Percentiles rank a stretch among this genome's conserved stretches.
Conservation (phyloP, 2,888 invertebrate species). For the Gymnoscelis rufifasciata region DNA sequence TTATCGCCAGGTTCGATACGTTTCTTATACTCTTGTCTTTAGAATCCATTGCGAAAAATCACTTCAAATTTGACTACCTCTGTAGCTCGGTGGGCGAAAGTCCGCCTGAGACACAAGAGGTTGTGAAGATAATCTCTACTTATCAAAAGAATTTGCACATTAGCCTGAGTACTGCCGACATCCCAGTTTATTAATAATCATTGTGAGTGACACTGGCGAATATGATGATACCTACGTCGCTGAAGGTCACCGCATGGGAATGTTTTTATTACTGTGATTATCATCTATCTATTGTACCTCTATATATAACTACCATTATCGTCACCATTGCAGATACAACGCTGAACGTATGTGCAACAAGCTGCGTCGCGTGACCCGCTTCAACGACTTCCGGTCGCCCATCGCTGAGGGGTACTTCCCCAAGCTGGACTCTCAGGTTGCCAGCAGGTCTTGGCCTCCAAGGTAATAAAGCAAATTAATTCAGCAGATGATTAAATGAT, state of each 20-base stretch:
- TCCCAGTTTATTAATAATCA: not conserved
- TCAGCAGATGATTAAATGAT: too few species aligned
- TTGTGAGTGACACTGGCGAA: conserved; percentile 5
- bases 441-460: conserved; percentile 87
- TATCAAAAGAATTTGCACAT: conserved; percentile 3
- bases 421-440: conserved; percentile 87
- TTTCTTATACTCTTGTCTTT: not conserved
- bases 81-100: too few species aligned
- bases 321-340: conserved; percentile 81
- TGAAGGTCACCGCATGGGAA: conserved; percentile 18
- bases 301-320: too few species aligned
- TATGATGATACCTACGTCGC: conserved; percentile 4
- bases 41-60: too few species aligned
- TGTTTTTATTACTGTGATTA: too few species aligned
- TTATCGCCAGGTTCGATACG: conserved; percentile 80
- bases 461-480: conserved; percentile 51
- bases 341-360: conserved; percentile 86
- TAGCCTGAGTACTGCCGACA: not conserved
- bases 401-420: conserved; percentile 90
- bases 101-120: too few species aligned
- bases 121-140: too few species aligned
- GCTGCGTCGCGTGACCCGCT: conserved; percentile 80
- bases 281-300: too few species aligned
- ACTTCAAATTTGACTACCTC: too few species aligned
- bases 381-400: conserved; percentile 82